Base-by-base conservation (phyloP, 2,888 invertebrate species). In the Tenthredo livida region DNA sequence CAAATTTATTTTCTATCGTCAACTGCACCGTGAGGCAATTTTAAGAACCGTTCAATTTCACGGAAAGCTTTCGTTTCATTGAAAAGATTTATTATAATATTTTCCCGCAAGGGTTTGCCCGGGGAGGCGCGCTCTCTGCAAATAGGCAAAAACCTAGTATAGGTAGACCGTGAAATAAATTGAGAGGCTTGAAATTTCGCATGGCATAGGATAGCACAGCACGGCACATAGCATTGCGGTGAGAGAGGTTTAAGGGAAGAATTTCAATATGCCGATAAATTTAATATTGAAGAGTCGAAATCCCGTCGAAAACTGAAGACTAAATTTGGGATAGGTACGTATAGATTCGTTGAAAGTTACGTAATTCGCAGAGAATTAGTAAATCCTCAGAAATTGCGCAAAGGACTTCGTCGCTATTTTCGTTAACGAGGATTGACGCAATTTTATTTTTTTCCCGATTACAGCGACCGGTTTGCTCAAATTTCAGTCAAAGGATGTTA, bases 71-170 rank as follows among this genome's bases (percentile, higher is more conserved):
- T 73, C 43, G 40, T 73, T 73, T 73, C 72, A 43, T 40, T 73
- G 72, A 73, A 73, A 73, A 21, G 72, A 73, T 73, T 40, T 73
- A 73, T 73, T 40, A 73, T 73, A 21, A 73, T 73, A 73, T 73
- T 73, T 73, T 25, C 40, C 73, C 33, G 67, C 29, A 33, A 67
- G 67, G 67, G 33, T 33, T 33, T 15, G 67, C 67, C 33, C 0
- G 61, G 58, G 1, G 37, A 15, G 25, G 67, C 21, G 40, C 21
- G 43, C 47, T 40, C 43, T 21, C n/a, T n/a, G n/a, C 43, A 73
- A 25, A 73, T 73, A 73, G 37, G n/a, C n/a, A 12, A 40, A 37
- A 21, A 73, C 5, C n/a, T 33, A n/a, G 29, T 33, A 70, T 37
- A 40, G 17, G n/a, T n/a, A 43, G 21, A 73, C 33, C 33, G 67